Evolutionary conservation across 1,140 invertebrate species (phyloP).

Genomic region (Triops cancriformis): DNA sequence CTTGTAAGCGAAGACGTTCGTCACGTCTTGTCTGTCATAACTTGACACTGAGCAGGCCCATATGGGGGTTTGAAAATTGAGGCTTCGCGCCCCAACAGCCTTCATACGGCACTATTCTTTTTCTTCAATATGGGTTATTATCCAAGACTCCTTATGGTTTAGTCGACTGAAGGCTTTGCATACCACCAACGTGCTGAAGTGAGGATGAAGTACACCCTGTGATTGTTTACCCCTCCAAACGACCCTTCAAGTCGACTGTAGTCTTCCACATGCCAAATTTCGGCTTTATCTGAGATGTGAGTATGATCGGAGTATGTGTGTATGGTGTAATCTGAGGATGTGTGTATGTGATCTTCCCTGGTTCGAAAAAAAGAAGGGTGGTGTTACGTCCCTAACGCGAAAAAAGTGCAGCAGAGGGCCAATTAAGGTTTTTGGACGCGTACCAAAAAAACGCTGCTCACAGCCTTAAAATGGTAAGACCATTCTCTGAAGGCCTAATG

Average conservation of each 20-base stretch:
- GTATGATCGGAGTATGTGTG: too few relatives aligned
- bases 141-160: background rate
- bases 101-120: background rate
- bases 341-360: too few relatives aligned
- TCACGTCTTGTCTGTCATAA: slow-evolving; percentile 6
- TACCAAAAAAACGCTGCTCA: background rate
- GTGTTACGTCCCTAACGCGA: background rate
- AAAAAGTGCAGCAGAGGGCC: background rate
- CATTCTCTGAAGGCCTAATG: background rate
- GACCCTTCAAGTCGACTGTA: background rate
- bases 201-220: too few relatives aligned
- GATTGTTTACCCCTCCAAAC: too few relatives aligned
- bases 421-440: background rate
- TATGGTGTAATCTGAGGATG: too few relatives aligned
- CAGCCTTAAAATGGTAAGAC: background rate
- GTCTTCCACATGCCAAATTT: background rate
- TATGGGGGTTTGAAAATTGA: background rate
- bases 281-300: too few relatives aligned
- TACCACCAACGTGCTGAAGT: too few relatives aligned
- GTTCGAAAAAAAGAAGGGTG: background rate
- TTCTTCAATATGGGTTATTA: slow-evolving; percentile 3
- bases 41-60: slow-evolving; percentile 8
- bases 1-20: background rate
- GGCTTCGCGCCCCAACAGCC: background rate
- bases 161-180: too few relatives aligned